Conservation (phyloP, 23 tunicate genomes). For the Botrylloides violaceus region DNA sequence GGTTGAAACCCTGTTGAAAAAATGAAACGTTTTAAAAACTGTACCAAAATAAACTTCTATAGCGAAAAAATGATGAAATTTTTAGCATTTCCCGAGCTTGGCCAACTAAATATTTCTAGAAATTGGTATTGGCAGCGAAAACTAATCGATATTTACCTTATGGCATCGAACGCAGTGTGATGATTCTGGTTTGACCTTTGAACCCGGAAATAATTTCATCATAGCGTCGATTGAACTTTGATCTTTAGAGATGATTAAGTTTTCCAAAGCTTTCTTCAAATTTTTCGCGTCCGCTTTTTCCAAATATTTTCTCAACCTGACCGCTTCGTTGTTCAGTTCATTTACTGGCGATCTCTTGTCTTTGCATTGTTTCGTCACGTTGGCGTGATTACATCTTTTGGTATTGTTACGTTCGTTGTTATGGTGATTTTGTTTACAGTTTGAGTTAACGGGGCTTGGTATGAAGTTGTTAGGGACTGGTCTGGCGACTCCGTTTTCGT, state of each 20-base stretch:
- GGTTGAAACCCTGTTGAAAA: conserved; percentile 20
- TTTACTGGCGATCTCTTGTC: conserved; percentile 22
- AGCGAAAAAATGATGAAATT: neutral
- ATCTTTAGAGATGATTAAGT: conserved; percentile 52
- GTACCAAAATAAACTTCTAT: neutral
- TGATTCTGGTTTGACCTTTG: conserved; percentile 30
- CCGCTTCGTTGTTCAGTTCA: conserved; percentile 45
- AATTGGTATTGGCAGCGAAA: neutral
- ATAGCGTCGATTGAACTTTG: conserved; percentile 59
- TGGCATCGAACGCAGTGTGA: conserved; percentile 86
- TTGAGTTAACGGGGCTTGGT: neutral
- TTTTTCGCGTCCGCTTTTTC: conserved; percentile 47
- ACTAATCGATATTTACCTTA: conserved; percentile 41
- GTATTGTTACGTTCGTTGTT: neutral
- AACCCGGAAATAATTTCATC: conserved; percentile 32
- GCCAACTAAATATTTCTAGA: too few species aligned
- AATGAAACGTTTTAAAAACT: neutral
- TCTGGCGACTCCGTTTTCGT: conserved; percentile 5
- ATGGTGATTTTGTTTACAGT: neutral
- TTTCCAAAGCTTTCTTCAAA: conserved; percentile 31
- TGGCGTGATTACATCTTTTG: neutral
- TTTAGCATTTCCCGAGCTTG: too few species aligned
- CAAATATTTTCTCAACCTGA: conserved; percentile 32
- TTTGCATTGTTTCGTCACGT: neutral
- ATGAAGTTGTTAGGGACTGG: neutral